Percentiles rank a stretch among this genome's conserved stretches.
Conservation (phyloP, 2,113 vertebrate species). For the Notothenia rossii region DNA sequence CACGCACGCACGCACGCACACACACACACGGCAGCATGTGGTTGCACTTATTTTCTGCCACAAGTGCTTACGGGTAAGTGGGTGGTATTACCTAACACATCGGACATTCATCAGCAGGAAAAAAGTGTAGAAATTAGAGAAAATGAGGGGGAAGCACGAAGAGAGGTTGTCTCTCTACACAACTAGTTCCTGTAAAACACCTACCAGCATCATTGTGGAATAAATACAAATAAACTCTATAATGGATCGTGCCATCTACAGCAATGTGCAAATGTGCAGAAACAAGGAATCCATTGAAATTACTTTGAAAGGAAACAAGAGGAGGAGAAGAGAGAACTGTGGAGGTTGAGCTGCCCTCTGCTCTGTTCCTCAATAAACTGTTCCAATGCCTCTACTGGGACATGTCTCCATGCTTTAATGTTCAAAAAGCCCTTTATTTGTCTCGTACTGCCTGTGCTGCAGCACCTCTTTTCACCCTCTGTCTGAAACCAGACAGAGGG, state of each 20-base stretch:
- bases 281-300: background rate
- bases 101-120: constrained; percentile 43
- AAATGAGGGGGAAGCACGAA: constrained; percentile 27
- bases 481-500: no score
- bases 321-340: background rate
- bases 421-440: no score
- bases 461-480: no score
- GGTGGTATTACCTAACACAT: constrained; percentile 69
- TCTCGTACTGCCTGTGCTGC: no score
- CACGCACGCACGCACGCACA: background rate
- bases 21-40: constrained; percentile 57
- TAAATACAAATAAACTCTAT: constrained; percentile 28
- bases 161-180: constrained; percentile 26
- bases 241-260: no score
- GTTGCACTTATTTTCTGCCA: constrained; percentile 69
- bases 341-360: constrained; percentile 3
- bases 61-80: constrained; percentile 67
- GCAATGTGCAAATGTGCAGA: background rate
- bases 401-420: no score
- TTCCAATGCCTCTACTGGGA: background rate
- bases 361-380: constrained; percentile 21
- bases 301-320: background rate
- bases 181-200: constrained; percentile 25
- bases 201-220: constrained; percentile 22
- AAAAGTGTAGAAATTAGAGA: constrained; percentile 39